A percentile compares a stretch with the other conserved stretches of the same genome.
Conservation (phyloP, 1,140 invertebrate species). For the Gryon sp. region DNA sequence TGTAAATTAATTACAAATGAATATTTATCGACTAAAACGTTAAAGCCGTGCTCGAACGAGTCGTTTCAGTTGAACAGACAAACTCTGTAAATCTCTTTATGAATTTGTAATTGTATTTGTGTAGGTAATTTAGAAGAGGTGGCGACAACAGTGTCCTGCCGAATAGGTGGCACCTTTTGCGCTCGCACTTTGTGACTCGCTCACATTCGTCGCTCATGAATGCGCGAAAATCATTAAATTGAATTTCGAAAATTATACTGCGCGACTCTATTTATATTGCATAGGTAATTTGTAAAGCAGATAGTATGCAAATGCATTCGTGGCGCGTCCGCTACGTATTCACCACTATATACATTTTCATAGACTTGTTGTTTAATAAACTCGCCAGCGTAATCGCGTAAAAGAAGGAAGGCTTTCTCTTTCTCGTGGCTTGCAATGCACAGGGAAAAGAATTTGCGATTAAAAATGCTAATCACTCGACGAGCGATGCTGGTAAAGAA, state of each 20-base stretch:
- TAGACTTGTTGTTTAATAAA: constrained; percentile 64
- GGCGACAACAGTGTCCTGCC: constrained; percentile 34
- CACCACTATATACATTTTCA: constrained; percentile 60
- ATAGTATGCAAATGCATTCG: constrained; percentile 69
- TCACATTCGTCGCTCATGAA: constrained; percentile 45
- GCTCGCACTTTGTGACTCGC: constrained; percentile 28
- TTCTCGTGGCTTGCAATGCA: background rate
- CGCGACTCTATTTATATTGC: constrained; percentile 65
- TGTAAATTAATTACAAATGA: constrained; percentile 56
- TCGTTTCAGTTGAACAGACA: constrained; percentile 50
- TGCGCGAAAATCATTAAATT: constrained; percentile 63
- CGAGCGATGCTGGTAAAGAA: constrained; percentile 29
- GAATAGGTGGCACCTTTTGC: constrained; percentile 47
- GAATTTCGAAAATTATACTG: constrained; percentile 66
- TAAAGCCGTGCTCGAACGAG: constrained; percentile 49
- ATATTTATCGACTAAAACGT: constrained; percentile 57
- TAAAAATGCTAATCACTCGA: constrained; percentile 51
- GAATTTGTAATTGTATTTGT: constrained; percentile 62
- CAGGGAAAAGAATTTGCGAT: constrained; percentile 39
- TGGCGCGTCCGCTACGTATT: constrained; percentile 50
- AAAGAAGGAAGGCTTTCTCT: constrained; percentile 31
- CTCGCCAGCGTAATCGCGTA: constrained; percentile 44
- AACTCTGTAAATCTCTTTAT: constrained; percentile 61
- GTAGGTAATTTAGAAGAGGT: constrained; percentile 59
- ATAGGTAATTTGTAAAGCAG: constrained; percentile 70